Evolutionary conservation across 1,140 invertebrate genomes (phyloP), one percentile per base, ranked within the genome.

Genomic region (Dendrolimus kikuchii): DNA sequence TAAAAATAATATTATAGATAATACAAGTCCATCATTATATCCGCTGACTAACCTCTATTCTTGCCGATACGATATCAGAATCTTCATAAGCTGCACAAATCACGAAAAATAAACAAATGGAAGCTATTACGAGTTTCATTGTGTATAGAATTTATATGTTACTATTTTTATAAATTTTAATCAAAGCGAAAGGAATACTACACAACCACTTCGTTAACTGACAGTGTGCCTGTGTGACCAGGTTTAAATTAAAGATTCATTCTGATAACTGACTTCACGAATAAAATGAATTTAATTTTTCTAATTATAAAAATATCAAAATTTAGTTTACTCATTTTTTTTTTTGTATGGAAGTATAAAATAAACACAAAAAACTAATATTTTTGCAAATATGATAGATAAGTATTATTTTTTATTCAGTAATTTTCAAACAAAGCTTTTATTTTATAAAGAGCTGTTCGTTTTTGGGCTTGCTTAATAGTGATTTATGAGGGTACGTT

Each of bases 1-100:
- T 9, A 44, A 49, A 43, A 45, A 49, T 6, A 38, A 36, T 37
- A 40, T 43, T 49, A 47, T 42, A 56, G 8, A 40, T 37, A 40
- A 52, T 45, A 53, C 42, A 36, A n/a, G 39, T 46, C n/a, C 41
- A 55, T 9, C 10, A 36, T n/a, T 5, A 51, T 45, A 46, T 49
- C 43, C 5, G 39, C 46, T 6, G 7, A 54, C 49, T 63, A 62
- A 81, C 81, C 68, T 85, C 81, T 55, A 85, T 85, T 72, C 70
- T 75, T n/a, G 68, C 81, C 5, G 75, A 81, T 42, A 72, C 60
- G 51, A 85, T 75, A 51, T 85, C 77, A 0, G 71, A 64, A 42
- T 66, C 55, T 46, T 77, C 68, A 55, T 76, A 84, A 0, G 65
- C 71, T 37, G 44, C 10, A 23, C 53, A 44, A 7, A 45, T 41